Evolutionary conservation across 2,113 vertebrate genomes (phyloP), one percentile per base, ranked within the genome.

Genomic region (Chaetops frenatus): DNA sequence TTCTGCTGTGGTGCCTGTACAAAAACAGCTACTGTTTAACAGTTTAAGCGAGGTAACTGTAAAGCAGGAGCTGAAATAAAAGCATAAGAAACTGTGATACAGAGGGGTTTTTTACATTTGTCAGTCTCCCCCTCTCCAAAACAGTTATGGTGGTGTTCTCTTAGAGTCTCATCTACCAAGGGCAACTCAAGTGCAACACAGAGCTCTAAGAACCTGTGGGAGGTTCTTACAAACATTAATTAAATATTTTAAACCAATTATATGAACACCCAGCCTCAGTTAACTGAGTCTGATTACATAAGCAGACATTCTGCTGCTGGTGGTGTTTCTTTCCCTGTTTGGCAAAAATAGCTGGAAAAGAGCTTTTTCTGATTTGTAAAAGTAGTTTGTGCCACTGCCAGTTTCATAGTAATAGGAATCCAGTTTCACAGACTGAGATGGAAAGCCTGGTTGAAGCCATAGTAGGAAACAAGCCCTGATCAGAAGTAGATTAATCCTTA

Each of bases 191-290:
- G 22, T 64, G 61, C 18, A 33, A 35, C 44, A 20, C 2, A 15
- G n/a, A 74, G 36, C 24, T 38, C 58, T 36, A 66, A 56, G n/a
- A 81, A 73, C 48, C 25, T 61, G 35, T 70, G 47, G n/a, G 54
- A 94, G 12, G 58, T 77, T 92, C 42, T 65, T 83, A 36, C 14
- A 84, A 91, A 74, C 20, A 31, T 78, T 64, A 86, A 91, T 91
- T 93, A 94, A 82, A 71, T 80, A 50, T 81, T 91, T 95, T 9
- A 92, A 88, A 81, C 20, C 62, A 96, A 91, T 72, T 67, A 65
- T 47, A 62, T 50, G 31, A 57, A 58, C 15, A 6, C 66, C 62
- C 47, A 94, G 57, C 53, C 42, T 53, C 74, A 69, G 81, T 69
- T 76, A 78, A 67, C 70, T 72, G 78, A 72, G 53, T 69, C 44